Evolutionary conservation across 2,888 invertebrate species (phyloP).

Genomic region (Phymatocera aterrima): DNA sequence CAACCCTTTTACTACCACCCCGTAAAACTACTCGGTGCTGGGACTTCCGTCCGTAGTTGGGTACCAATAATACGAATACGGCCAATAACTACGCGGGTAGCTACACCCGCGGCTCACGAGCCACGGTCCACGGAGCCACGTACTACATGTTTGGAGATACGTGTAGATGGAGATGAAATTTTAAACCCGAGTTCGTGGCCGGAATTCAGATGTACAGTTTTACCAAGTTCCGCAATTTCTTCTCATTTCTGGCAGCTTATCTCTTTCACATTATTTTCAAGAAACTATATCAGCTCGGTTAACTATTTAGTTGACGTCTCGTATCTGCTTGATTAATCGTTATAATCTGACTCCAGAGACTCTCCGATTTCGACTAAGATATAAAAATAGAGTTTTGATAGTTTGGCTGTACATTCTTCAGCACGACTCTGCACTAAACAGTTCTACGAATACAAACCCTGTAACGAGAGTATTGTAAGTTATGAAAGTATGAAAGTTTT

Average conservation of each 20-base stretch:
- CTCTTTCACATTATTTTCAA: neutral
- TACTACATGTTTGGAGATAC: slow-evolving; percentile 1
- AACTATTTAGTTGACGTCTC: neutral
- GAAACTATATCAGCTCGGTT: neutral
- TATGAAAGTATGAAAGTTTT: no score
- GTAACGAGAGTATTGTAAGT: no score
- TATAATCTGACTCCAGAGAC: no score
- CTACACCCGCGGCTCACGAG: neutral
- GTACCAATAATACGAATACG: slow-evolving; percentile 31
- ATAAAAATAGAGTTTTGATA: no score
- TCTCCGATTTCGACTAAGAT: no score
- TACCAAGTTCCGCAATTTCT: neutral
- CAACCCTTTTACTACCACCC: slow-evolving; percentile 29
- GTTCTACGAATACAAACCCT: no score
- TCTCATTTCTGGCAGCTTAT: slow-evolving; percentile 3
- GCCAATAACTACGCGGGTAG: slow-evolving; percentile 25
- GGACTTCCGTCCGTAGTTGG: slow-evolving; percentile 36
- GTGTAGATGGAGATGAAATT: slow-evolving; percentile 20
- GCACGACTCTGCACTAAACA: no score
- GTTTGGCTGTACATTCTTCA: no score
- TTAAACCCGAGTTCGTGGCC: slow-evolving; percentile 12
- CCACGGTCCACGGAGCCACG: no score
- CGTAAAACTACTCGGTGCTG: slow-evolving; percentile 34
- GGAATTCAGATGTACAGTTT: neutral
- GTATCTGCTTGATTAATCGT: neutral